Base-by-base conservation (phyloP, 2,113 vertebrate genomes). In the Heloderma charlesbogerti region DNA sequence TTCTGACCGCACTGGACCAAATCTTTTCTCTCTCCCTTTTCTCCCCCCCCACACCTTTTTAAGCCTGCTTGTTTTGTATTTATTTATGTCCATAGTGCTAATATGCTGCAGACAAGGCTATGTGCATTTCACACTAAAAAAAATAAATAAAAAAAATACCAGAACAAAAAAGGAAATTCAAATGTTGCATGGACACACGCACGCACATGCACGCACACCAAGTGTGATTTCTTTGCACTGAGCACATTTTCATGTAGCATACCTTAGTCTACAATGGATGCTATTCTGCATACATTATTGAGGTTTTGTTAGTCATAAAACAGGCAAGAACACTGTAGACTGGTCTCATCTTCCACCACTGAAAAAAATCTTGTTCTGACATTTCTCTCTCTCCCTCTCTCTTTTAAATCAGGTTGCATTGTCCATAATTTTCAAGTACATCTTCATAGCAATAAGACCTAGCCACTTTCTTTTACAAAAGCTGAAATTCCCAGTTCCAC, bases 31-130 rank as follows among this genome's bases (percentile, higher is more conserved):
- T 63, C 34, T 22, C 16, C 16, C 31, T 20, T 48, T 45, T 43
- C 51, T 29, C n/a, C 37, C 12, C 10, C 20, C 60, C 10, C 60
- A 1, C 12, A 9, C 37, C 27, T 1, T n/a, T 0, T 1, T 0
- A 3, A 13, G 51, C 4, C 34, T 0, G 0, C 1, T 83, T 0
- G 0, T 74, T 93, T 63, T 20, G n/a, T 1, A 0, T 22, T 71
- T 9, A 2, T 34, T 0, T 2, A 0, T 45, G 81, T 74, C 60
- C 4, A 13, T 9, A 15, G 71, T 29, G 7, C 40, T 6, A 48
- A 69, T 18, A 18, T 18, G 29, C 54, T 66, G 29, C 9, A 78
- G 74, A 63, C 27, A 31, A 7, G 54, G 3, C 12, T 6, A 5
- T 51, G 34, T 20, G 45, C 1, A 16, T 48, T 43, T 67, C 9